phyloP scores from a whole-genome alignment of 92 coral and sea anemone species.

The Palythoa heliodiscus region DNA sequence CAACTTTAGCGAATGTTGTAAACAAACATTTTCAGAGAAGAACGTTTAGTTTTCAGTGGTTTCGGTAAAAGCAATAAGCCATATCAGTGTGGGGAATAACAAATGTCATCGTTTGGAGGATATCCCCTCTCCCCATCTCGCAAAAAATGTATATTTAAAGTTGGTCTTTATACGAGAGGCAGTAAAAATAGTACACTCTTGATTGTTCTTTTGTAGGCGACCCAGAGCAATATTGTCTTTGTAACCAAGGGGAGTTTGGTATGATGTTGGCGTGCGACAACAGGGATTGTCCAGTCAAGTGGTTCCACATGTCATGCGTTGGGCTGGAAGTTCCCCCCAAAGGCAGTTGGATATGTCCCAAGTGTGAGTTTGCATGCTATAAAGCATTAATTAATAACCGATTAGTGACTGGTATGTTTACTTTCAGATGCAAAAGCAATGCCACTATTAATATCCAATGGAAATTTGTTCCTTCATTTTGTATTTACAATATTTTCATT shows the following conservation, averaged over 20 bases:
- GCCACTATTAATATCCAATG: conserved; percentile 49
- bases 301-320: conserved; percentile 59
- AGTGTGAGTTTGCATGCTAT: conserved; percentile 45
- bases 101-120: conserved; percentile 29
- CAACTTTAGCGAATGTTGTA: conserved; percentile 53
- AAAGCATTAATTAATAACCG: conserved; percentile 33
- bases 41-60: conserved; percentile 50
- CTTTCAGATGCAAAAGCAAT: conserved; percentile 43
- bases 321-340: conserved; percentile 51
- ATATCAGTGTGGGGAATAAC: conserved; percentile 39
- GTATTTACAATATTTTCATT: conserved; percentile 46
- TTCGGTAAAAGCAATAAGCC: conserved; percentile 49
- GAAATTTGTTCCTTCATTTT: conserved; percentile 50
- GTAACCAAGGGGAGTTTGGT: conserved; percentile 63
- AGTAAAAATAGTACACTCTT: conserved; percentile 31
- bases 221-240: conserved; percentile 49
- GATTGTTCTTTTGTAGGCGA: conserved; percentile 48
- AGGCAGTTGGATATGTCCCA: conserved; percentile 53
- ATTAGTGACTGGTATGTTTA: conserved; percentile 29
- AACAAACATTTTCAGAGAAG: conserved; percentile 53
- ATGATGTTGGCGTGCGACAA: conserved; percentile 63
- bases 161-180: conserved; percentile 31
- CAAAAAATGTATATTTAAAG: conserved; percentile 23
- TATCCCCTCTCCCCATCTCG: conserved; percentile 29
- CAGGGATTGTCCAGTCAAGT: conserved; percentile 42